Evolutionary conservation across 2,888 invertebrate genomes (phyloP).

Genomic region (Plusia festucae): DNA sequence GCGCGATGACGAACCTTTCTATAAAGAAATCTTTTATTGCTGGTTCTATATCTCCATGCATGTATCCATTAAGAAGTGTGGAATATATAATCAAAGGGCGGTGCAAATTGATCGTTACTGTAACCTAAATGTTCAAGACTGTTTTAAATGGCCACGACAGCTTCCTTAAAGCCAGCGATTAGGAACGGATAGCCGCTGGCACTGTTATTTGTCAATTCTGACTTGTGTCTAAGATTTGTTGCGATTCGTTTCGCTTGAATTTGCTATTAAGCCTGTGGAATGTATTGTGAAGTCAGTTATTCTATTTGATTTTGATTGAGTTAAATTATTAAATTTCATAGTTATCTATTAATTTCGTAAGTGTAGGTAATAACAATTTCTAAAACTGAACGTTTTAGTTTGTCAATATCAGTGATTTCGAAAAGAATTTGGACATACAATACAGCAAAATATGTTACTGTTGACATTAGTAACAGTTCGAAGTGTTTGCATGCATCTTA

Average conservation of each 20-base stretch:
- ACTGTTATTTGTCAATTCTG: constrained; percentile 55
- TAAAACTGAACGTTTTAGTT: no score
- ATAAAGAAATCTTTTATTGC: not conserved
- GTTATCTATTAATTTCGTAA: no score
- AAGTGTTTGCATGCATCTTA: constrained; percentile 5
- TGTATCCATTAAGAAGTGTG: not conserved
- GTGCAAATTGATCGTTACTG: constrained; percentile 15
- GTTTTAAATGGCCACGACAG: constrained; percentile 44
- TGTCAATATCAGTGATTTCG: no score
- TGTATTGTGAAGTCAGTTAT: not conserved
- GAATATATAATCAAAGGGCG: constrained; percentile 15
- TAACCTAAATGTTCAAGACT: constrained; percentile 31
- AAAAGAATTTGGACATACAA: not conserved
- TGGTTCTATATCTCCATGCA: not conserved
- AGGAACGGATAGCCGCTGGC: constrained; percentile 60
- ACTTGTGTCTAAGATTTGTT: constrained; percentile 44
- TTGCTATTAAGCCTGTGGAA: not conserved
- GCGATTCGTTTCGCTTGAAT: constrained; percentile 22
- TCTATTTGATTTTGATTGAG: not conserved
- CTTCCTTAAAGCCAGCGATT: constrained; percentile 54
- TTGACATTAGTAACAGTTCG: not conserved
- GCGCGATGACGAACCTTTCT: not conserved
- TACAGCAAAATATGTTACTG: not conserved
- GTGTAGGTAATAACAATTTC: no score
- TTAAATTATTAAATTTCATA: no score